Conservation (phyloP, 2,888 invertebrate species). For the Trachelus stipa region DNA sequence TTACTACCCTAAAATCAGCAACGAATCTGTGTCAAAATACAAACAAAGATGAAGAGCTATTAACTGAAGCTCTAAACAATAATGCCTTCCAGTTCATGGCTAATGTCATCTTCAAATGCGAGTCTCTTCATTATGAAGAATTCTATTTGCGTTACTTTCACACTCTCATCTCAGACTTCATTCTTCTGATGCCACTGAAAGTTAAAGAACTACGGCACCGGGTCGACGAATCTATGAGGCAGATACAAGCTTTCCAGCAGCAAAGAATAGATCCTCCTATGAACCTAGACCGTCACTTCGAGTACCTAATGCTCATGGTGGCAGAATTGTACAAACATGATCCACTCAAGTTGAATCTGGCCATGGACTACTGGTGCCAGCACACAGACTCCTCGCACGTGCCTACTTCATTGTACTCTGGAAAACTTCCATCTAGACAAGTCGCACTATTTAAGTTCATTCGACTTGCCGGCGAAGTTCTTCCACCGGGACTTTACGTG, state of each 20-base stretch:
- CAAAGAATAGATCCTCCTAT: conserved; percentile 84
- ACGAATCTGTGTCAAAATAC: conserved; percentile 71
- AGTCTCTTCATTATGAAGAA: conserved; percentile 78
- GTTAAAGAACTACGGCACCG: conserved; percentile 83
- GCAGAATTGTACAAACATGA: conserved; percentile 83
- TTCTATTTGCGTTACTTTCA: conserved; percentile 88
- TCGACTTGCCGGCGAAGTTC: conserved; percentile 85
- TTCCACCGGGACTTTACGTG: conserved; percentile 86
- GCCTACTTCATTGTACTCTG: conserved; percentile 56
- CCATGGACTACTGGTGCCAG: conserved; percentile 87
- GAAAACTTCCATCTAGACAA: conserved; percentile 72
- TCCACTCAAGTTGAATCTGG: conserved; percentile 76
- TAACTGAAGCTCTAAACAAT: conserved; percentile 83
- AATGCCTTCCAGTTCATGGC: conserved; percentile 85
- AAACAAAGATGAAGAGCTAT: conserved; percentile 84
- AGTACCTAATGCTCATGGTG: conserved; percentile 83
- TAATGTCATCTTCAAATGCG: conserved; percentile 77
- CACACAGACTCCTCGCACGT: conserved; percentile 64
- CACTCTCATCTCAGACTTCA: conserved; percentile 89
- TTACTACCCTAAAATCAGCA: conserved; percentile 73
- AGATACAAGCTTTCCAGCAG: conserved; percentile 78
- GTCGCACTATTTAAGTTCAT: conserved; percentile 92
- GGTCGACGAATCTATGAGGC: conserved; percentile 90
- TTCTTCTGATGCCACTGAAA: conserved; percentile 92
- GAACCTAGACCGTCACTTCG: conserved; percentile 82